Conservation (phyloP, 2,888 invertebrate species). For the Acronicta psi region DNA sequence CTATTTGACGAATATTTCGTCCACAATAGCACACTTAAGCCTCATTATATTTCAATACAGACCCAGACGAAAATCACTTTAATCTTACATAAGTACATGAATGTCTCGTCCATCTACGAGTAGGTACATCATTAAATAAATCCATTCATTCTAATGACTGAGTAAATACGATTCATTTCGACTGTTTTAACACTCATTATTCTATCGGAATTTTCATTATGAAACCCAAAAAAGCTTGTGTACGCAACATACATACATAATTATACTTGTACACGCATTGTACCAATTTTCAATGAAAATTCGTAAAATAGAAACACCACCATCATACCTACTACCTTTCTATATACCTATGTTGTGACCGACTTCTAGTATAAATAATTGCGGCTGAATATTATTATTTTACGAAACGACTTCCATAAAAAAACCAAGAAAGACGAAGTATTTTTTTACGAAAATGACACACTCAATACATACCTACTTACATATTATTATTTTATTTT, state of each 20-base stretch:
- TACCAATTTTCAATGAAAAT: constrained; percentile 50
- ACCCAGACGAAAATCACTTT: neutral
- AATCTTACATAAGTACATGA: constrained; percentile 1
- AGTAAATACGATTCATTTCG: constrained; percentile 15
- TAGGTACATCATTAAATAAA: constrained; percentile 10
- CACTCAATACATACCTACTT: too few species aligned
- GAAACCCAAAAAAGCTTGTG: constrained; percentile 40
- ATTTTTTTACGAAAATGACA: too few species aligned
- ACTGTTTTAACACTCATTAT: constrained; percentile 15
- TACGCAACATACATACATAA: constrained; percentile 16
- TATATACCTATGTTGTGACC: too few species aligned
- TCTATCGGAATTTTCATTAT: constrained; percentile 35
- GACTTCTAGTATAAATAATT: too few species aligned
- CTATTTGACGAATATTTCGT: too few species aligned
- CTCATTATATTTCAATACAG: constrained; percentile 11
- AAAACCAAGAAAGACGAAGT: too few species aligned
- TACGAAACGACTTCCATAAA: too few species aligned
- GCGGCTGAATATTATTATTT: too few species aligned
- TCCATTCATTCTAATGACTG: constrained; percentile 5
- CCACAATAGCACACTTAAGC: constrained; percentile 1
- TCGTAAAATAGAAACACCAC: constrained; percentile 52
- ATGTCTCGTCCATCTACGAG: constrained; percentile 1
- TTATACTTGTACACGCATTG: constrained; percentile 38
- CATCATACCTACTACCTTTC: too few species aligned
- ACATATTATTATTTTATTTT: too few species aligned